Base-by-base conservation (phyloP, 1,140 invertebrate species). In the Aphelinus atriplicis region DNA sequence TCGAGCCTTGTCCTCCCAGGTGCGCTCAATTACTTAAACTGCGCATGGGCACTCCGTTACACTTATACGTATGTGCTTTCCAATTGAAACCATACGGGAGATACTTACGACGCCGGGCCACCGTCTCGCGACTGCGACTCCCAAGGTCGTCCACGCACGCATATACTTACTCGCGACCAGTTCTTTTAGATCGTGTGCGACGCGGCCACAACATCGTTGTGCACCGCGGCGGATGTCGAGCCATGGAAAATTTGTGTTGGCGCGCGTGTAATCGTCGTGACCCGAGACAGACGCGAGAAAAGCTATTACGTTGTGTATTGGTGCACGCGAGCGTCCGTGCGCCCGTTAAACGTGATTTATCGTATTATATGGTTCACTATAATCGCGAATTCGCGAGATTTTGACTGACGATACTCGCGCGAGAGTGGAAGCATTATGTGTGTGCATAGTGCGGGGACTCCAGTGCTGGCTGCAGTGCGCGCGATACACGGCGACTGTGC, bases 1-100 rank as follows among this genome's bases (percentile, higher is more conserved):
- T 71, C n/a, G 2, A 26, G 26, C 26, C 26, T 6, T 60, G 43
- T 62, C 26, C 61, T 9, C 45, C 47, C 42, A 26, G 10, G 48
- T 43, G 4, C 26, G 56, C 46, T 67, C 64, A 73, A 73, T 67
- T 67, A 67, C 57, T 73, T 61, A 62, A 67, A 73, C 42, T 47
- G 46, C 26, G 53, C 69, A 43, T 55, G 46, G 46, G 26, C 7
- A 26, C n/a, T 42, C 56, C 53, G 71, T 51, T 61, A 53, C 26
- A 51, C 56, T 3, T 47, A 48, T 50, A 51, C 64, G 26, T 62
- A 43, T n/a, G 3, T 10, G 64, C 71, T 62, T 73, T 73, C 71
- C 67, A 73, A 73, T 73, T 73, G 71, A 46, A 67, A 62, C 63
- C 55, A 67, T 10, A 9, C 63, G 63, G 7, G n/a, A 7, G 48